Base-by-base conservation (phyloP, 2,888 invertebrate species). In the Meta bourneti region DNA sequence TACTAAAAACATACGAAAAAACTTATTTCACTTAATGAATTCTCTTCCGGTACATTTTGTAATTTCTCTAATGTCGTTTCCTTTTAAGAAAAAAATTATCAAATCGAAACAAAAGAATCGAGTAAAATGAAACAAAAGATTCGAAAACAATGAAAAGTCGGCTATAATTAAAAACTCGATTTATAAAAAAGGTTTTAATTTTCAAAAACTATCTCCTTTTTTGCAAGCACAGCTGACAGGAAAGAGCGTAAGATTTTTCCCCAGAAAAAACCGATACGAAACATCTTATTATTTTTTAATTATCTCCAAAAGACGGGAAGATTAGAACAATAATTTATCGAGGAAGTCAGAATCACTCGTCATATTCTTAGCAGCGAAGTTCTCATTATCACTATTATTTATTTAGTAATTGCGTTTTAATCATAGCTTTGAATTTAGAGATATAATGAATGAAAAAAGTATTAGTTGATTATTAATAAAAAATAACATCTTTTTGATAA, bases 151-250 rank as follows among this genome's bases (percentile, higher is more conserved):
- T 79, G 34, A 34, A 72, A 79, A 54, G 77, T 16, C 20, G 34
- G 34, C 79, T 13, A 79, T 87, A 87, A 87, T 87, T 87, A 87
- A 87, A 87, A 71, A 79, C 78, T 49, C 9, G n/a, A 70, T 52
- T 61, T 61, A 48, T n/a, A 87, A 16, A 70, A 52, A 52, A 48
- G 52, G 5, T 87, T 87, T 71, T 79, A 80, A 87, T 87, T 74
- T 74, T 79, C 34, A 19, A 84, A 52, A 71, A 84, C 54, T 19
- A 61, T n/a, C 34, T 7, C 20, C 20, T 84, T 84, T 19, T n/a
- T 49, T 84, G 20, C 48, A 8, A 61, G 34, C 1, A 61, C 61
- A 61, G 61, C 61, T 61, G 61, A 61, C 61, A 4, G 61, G 13
- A 61, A 11, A 13, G 61, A 2, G 4, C 34, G 34, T 34, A 61